Evolutionary conservation across 2,888 invertebrate species (phyloP), one percentile per base, ranked within the genome.

Genomic region (Acronicta leporina): DNA sequence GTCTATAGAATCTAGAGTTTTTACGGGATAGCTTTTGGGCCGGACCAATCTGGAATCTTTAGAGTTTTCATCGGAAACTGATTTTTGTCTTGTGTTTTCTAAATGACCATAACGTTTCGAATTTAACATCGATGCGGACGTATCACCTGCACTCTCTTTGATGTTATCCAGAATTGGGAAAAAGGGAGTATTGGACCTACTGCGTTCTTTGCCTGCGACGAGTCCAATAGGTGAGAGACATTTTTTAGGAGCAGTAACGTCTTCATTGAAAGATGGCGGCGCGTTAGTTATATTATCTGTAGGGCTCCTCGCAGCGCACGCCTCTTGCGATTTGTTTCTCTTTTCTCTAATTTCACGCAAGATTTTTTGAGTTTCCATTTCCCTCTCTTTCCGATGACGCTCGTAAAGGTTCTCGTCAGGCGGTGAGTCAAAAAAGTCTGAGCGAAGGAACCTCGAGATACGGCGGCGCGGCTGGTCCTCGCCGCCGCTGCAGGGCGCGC

Each of bases 391-490:
- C 73, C 95, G 94, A 81, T 96, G 95, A 83, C 95, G 88, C 1
- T 95, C 94, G 80, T 96, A 96, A 20, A 95, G 91, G 80, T 95
- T 96, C 76, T 97, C 97, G 60, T 96, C 96, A 16, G 95, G 87
- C 9, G 96, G 95, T 1, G 96, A 92, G 69, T 97, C 97, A 82
- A 96, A 97, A 84, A 97, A 97, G 86, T 97, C 97, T 0, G 97
- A 96, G 33, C 97, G 95, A 60, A 97, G 89, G 87, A 97, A 97
- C 59, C 97, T 73, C 16, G 88, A 88, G 60, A 97, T 95, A 67
- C 96, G 95, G 50, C 96, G 95, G 56, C 95, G 95, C 38, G 94
- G 92, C 57, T 94, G 93, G 30, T 94, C 92, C 0, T 49, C 52
- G 9, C 3, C 9, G 30, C 30, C 30, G 3, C 30, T 30, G 27